Evolutionary conservation across 2,888 invertebrate species (phyloP), one percentile per base, ranked within the genome.

Genomic region (Drosophila rellima): DNA sequence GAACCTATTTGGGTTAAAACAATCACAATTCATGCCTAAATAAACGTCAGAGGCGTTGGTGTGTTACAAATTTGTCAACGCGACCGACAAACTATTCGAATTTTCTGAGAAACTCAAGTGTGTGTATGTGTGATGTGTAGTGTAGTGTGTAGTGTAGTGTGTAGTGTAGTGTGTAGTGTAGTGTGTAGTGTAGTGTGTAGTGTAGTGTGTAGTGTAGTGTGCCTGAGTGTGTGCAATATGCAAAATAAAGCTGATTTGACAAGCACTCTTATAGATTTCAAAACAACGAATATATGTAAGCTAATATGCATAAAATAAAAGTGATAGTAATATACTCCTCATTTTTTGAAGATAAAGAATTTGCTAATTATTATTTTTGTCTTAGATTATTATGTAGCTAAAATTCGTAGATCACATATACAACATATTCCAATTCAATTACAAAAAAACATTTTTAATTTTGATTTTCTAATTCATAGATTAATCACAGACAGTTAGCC

Each of bases 51-150:
- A 88, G 89, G 88, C 90, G 88, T 90, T 90, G 77, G 80, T 75
- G 80, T 78, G 88, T 89, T 71, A 89, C 76, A 85, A 90, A 88
- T 88, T 80, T 78, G 89, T 80, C 82, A 78, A 75, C 65, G 29
- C 44, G 37, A 29, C 45, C 60, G 63, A 48, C 56, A 47, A 47
- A 51, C 52, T 59, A 60, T 50, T 68, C 57, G n/a, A 57, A 55
- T 42, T 33, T 18, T 15, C 17, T 20, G n/a, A 47, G 45, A 47
- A 52, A 70, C 26, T 55, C 64, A 40, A 52, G 5, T 29, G 31
- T 40, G 42, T 31, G 13, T 31, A 2, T 29, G 15, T 52, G 23
- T 18, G 18, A 0, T 17, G 39, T 13, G 11, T 23, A n/a, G n/a
- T n/a, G n/a, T n/a, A 1, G 5, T 29, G 8, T 26, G 10, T 11